Evolutionary conservation across 2,113 vertebrate species (phyloP), one percentile per base, ranked within the genome.

Genomic region (Isichthys henryi): DNA sequence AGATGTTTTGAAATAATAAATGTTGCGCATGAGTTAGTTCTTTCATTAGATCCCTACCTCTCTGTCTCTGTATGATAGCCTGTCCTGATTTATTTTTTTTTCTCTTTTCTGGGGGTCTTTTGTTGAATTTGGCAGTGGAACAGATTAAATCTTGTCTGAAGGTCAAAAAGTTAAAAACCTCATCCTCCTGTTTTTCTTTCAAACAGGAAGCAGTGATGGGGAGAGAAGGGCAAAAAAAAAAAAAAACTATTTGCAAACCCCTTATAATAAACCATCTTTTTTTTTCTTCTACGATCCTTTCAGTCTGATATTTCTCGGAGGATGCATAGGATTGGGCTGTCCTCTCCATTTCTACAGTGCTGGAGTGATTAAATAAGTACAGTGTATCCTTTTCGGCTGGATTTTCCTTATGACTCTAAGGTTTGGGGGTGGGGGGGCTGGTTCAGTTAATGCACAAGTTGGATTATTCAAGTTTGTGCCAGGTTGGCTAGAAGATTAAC

Each of bases 401-500:
- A 9, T 8, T 21, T 83, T 83, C 88, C 23, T 89, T 89, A 8
- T 56, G 6, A 46, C 23, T 84, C 70, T 49, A 88, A 88, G 43
- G 90, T 43, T 77, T 39, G 39, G 39, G 39, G 39, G 35, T 70
- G 82, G 89, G 88, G 90, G 90, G 90, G 90, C 91, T 92, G 93
- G 92, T 93, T 92, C 88, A 35, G 92, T 11, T 92, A 91, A 93
- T 92, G 93, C 89, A 31, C 93, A 86, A 87, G 90, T 91, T 88
- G 86, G 91, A 91, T 93, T 93, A 92, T 92, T 94, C 93, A 92
- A 94, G 93, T 92, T 92, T 93, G 92, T 90, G 90, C 86, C 17
- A 88, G 92, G 88, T 89, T 90, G 88, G 92, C 86, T 91, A 90
- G 46, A 92, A 96, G 96, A 97, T 97, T 96, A 97, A 96, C 95